phyloP scores from a whole-genome alignment of 2,888 invertebrate genomes.

The Elgonia sp. region DNA sequence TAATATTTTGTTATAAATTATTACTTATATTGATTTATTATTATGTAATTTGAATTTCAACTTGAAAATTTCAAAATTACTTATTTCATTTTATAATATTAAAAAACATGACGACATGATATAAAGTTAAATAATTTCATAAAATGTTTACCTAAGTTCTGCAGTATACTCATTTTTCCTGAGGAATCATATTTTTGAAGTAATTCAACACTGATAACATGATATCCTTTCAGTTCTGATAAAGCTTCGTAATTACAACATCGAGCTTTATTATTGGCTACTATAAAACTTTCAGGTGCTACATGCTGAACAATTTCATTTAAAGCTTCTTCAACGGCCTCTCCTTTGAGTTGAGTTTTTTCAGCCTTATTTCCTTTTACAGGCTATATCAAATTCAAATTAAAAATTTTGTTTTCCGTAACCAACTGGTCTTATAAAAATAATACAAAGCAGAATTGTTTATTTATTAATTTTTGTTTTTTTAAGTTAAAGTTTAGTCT shows the following conservation, averaged over 20 bases:
- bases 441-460: too few species aligned
- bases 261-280: slow-evolving; percentile 85
- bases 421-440: not conserved
- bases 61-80: too few species aligned
- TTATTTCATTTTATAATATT: too few species aligned
- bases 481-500: too few species aligned
- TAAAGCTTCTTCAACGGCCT: slow-evolving; percentile 85
- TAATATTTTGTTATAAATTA: not conserved
- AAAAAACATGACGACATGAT: too few species aligned
- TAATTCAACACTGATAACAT: slow-evolving; percentile 86
- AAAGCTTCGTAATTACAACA: slow-evolving; percentile 85
- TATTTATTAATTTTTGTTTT: too few species aligned
- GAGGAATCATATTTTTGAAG: slow-evolving; percentile 86
- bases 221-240: slow-evolving; percentile 84
- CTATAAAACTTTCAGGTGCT: slow-evolving; percentile 86
- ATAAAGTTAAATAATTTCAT: not conserved
- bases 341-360: slow-evolving; percentile 79
- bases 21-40: not conserved
- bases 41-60: too few species aligned
- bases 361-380: slow-evolving; percentile 80
- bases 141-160: slow-evolving; percentile 85
- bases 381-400: slow-evolving; percentile 74
- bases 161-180: slow-evolving; percentile 85
- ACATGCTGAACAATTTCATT: slow-evolving; percentile 85
- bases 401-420: slow-evolving; percentile 26